Evolutionary conservation across 2,797 vertebrate species (phyloP), one percentile per base, ranked within the genome.

Genomic region (Bryconaethiops microstoma): DNA sequence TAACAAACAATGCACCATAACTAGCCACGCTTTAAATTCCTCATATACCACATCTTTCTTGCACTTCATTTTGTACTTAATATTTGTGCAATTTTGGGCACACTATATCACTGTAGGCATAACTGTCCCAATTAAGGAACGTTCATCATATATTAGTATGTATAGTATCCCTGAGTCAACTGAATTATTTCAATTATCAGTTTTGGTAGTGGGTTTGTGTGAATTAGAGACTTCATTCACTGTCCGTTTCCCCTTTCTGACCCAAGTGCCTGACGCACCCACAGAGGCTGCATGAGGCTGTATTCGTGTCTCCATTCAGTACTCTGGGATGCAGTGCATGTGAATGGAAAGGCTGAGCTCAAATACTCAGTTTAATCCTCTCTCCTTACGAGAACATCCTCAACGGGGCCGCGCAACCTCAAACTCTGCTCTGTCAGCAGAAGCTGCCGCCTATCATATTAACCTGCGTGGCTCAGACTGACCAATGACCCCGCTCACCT

Each of bases 381-480:
- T 59, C 45, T 77, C 16, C 75, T 74, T 63, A 72, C 29, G 5
- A 79, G 80, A 80, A 78, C 65, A 65, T 79, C 74, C 65, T 68
- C 2, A 65, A 40, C 0, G 54, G 60, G 69, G 67, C 65, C 55
- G 21, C 23, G 39, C 57, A 79, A 7, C 29, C 52, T 64, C 52
- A 54, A 29, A 69, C 70, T 62, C 74, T 7, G 35, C 55, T 70
- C 55, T 21, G 63, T 83, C 76, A 84, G 78, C 82, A 87, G 35
- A 82, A 75, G 63, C 62, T 29, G 42, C 25, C 35, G 17, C 1
- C 75, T 71, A 84, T 65, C 86, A 74, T 35, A 84, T 85, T 87
- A 83, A 62, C 57, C 40, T 74, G 21, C 54, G 25, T 9, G 2
- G 68, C 29, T 79, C 76, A 70, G 64, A 57, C 54, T 40, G 79